Base-by-base conservation (phyloP, 2,113 vertebrate species). In the Caracal caracal region DNA sequence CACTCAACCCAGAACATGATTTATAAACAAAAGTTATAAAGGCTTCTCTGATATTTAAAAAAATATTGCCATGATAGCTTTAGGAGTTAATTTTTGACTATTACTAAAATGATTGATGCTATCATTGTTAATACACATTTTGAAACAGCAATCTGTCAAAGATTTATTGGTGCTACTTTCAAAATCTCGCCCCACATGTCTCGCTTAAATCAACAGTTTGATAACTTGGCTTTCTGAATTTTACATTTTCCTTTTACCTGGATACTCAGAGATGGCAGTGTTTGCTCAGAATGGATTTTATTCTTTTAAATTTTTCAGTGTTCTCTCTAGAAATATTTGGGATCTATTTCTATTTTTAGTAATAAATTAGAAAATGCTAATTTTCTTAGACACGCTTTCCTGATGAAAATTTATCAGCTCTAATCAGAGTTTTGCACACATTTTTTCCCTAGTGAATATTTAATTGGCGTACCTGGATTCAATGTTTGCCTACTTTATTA, bases 401-500 rank as follows among this genome's bases (percentile, higher is more conserved):
- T 94, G 70, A 92, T 84, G 56, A 93, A 90, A 94, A 86, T 66
- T 56, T 92, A 37, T 94, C 49, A 88, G 10, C 24, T 92, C 19
- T 95, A 96, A 93, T 96, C 63, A 90, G 49, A 97, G 28, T 94
- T 94, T 68, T 92, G n/a, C 63, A 89, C 40, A 82, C n/a, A 88
- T 90, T 88, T 96, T 94, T 94, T 33, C 78, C 26, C 47, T 73
- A 40, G 89, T 92, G 68, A 95, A 68, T 86, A 85, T 95, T 97
- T 97, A 97, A 95, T 91, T 96, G 56, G 26, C 68, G 53, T 76
- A 66, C 51, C 65, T 94, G n/a, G 2, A 93, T 95, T 92, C 59
- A 96, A 17, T 94, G 82, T 95, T 97, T 95, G 66, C 59, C 53
- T 70, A 56, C 88, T 92, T 98, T 90, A 82, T 94, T 95, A 95